These are phyloP conservation scores for Brachypterus glaber DNA, from an alignment of 2,888 invertebrate species.

Conservation along the genomic window DNA sequence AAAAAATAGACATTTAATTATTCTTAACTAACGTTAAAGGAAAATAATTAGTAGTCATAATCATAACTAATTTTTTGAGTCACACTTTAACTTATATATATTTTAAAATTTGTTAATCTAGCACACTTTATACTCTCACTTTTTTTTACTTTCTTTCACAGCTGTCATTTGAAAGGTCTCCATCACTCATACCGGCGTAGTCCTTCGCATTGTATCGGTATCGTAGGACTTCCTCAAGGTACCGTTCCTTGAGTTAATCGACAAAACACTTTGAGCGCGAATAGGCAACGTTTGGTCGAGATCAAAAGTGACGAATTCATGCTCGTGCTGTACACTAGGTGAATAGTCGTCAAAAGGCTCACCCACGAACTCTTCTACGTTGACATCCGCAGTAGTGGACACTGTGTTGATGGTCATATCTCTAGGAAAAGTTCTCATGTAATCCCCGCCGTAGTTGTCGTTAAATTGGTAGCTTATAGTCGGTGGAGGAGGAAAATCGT, in stretches of 20 bases:
- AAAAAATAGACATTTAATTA: no score
- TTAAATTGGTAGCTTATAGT: conserved; percentile 53
- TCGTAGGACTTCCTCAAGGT: conserved; percentile 38
- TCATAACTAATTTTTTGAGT: no score
- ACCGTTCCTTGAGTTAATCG: conserved; percentile 33
- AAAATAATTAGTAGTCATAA: no score
- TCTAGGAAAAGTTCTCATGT: conserved; percentile 33
- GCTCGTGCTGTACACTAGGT: conserved; percentile 48
- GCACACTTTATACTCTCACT: no score
- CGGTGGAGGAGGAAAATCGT: conserved; percentile 59
- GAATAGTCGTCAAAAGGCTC: conserved; percentile 46
- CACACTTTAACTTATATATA: no score
- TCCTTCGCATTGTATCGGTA: conserved; percentile 47
- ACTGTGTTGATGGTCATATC: conserved; percentile 62
- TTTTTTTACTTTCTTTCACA: no score
- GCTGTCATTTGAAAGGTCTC: no score
- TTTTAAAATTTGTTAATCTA: no score
- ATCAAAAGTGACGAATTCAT: conserved; percentile 63
- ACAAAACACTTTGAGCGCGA: conserved; percentile 33
- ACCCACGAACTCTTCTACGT: conserved; percentile 38
- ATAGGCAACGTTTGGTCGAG: conserved; percentile 47
- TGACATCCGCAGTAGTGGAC: conserved; percentile 53
- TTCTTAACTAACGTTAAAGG: no score
- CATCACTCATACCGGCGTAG: conserved; percentile 46
- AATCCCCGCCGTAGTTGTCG: conserved; percentile 33